These are phyloP conservation scores for Nesospiza acunhae DNA, from an alignment of 2,113 vertebrate species.

Conservation along the genomic window DNA sequence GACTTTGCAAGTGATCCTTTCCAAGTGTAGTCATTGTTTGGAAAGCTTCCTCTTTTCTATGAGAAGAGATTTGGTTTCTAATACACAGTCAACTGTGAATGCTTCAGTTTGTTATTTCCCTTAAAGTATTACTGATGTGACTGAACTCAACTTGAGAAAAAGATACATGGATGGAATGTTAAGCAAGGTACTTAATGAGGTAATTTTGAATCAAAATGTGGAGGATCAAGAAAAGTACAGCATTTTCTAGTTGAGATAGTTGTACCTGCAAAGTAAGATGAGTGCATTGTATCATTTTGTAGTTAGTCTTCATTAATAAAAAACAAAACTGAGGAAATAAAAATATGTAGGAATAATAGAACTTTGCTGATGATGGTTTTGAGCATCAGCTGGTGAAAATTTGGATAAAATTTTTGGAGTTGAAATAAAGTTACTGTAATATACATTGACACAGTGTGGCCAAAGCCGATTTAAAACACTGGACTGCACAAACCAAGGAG, in stretches of 20 bases:
- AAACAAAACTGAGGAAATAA: neutral
- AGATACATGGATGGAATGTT: neutral
- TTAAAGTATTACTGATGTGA: neutral
- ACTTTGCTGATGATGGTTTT: neutral
- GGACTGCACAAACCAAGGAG: neutral
- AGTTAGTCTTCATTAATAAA: neutral
- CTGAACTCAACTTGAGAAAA: neutral
- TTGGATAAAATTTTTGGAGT: neutral
- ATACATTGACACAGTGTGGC: neutral
- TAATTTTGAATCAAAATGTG: neutral
- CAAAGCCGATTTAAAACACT: neutral
- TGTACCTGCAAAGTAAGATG: neutral
- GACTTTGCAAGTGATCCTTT: neutral
- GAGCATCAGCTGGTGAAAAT: neutral
- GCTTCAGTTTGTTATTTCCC: neutral
- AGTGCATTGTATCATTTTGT: neutral
- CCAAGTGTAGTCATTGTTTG: neutral
- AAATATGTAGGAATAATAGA: neutral
- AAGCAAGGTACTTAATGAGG: neutral
- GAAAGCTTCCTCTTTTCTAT: neutral
- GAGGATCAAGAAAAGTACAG: neutral
- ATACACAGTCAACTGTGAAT: fast-evolving
- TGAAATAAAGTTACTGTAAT: neutral
- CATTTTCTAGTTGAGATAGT: neutral
- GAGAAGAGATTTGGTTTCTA: neutral